Base-by-base conservation (phyloP, 2,888 invertebrate genomes). In the Drosophila neotestacea region DNA sequence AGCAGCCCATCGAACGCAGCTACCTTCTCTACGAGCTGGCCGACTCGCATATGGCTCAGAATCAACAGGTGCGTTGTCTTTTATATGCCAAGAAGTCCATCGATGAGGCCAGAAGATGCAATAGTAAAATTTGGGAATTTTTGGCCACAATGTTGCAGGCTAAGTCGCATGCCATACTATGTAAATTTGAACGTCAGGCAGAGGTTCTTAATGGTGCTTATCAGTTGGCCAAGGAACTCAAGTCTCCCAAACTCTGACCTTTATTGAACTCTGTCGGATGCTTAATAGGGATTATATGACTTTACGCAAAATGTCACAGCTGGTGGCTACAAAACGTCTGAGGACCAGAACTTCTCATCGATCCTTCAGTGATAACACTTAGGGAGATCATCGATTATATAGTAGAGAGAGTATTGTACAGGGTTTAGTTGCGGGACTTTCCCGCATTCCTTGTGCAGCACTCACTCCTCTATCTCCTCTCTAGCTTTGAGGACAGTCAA, bases 121-220 rank as follows among this genome's bases (percentile, higher is more conserved):
- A 89, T 16, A 91, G 90, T 28, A 69, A 73, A 4, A 76, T 91
- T 10, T 91, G 91, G 91, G 76, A 82, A 27, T 90, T 91, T 13
- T 70, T 91, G 0, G 80, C 88, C 48, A 76, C 82, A 2, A 81
- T 91, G 80, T 11, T 89, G 9, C 77, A 86, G 59, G 88, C 88
- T 30, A 91, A 91, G 52, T 83, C 91, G 3, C 88, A 91, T 61
- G 90, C 91, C 0, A 75, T 89, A 1, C 80, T 91, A 3, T 87
- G 87, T 46, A 91, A 91, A 61, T 83, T 86, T 22, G 91, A 91
- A 54, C 89, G 88, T 0, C 85, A 86, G 56, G 80, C 82, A n/a
- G 90, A 90, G 4, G 85, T 81, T 0, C 73, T 91, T 2, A 81
- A 84, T 3, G 76, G 69, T 6, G 90, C 91, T n/a, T 76, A 70